These are phyloP conservation scores for Poeciliopsis gracilis DNA, from an alignment of 2,797 vertebrate species.

Conservation along the genomic window DNA sequence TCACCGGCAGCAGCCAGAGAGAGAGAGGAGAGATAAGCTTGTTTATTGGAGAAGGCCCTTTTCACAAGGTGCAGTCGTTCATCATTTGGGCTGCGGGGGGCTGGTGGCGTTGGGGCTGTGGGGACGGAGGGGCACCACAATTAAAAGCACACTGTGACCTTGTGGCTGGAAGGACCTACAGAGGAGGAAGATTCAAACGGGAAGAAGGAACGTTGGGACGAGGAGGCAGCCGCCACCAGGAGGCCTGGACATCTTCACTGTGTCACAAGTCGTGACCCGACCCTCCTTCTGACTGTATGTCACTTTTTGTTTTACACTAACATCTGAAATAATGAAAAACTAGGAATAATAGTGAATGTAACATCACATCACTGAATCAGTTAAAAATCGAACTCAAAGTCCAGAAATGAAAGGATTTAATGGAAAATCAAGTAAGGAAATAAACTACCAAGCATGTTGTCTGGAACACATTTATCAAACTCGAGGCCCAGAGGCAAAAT, in stretches of 20 bases:
- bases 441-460: background rate
- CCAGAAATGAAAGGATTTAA: background rate
- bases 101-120: conserved; percentile 21
- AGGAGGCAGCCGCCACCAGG: conserved; percentile 7
- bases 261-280: background rate
- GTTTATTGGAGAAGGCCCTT: conserved; percentile 90
- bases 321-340: background rate
- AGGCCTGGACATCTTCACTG: background rate
- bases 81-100: conserved; percentile 81
- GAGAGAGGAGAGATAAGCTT: conserved; percentile 86
- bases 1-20: conserved; percentile 80
- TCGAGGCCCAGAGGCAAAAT: too few relatives aligned
- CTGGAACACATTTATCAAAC: too few relatives aligned
- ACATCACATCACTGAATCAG: background rate
- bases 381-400: background rate
- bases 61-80: conserved; percentile 88
- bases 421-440: background rate
- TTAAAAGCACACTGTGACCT: conserved; percentile 77
- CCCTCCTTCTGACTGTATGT: background rate
- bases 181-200: conserved; percentile 52
- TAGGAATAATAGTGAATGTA: background rate
- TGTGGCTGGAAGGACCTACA: conserved; percentile 78
- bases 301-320: background rate
- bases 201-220: conserved; percentile 21
- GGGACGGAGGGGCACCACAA: conserved; percentile 62